These are phyloP conservation scores for Caretta caretta DNA, from an alignment of 2,113 vertebrate genomes.

Conservation along the genomic window DNA sequence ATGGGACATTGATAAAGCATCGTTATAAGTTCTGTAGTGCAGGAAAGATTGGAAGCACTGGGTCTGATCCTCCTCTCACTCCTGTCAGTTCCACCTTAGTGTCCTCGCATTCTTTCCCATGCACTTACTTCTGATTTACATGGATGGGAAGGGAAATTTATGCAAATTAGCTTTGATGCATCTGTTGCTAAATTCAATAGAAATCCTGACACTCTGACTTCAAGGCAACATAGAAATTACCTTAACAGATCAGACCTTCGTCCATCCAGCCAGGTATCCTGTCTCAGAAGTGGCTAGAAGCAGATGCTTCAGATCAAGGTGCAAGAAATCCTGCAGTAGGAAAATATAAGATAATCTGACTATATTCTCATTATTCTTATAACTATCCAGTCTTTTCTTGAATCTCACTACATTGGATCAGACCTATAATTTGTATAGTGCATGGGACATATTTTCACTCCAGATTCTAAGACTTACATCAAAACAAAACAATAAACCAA, in stretches of 20 bases:
- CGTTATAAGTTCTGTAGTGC: background rate
- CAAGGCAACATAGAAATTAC: background rate
- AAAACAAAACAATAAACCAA: constrained; percentile 32
- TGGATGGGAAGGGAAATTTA: background rate
- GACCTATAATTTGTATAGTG: background rate
- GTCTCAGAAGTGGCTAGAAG: background rate
- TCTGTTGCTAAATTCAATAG: background rate
- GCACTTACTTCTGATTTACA: background rate
- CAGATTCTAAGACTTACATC: background rate
- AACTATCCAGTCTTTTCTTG: background rate
- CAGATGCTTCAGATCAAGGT: background rate
- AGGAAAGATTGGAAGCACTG: background rate
- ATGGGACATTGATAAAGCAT: background rate
- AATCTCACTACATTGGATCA: background rate
- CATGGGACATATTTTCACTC: background rate
- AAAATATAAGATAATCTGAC: background rate
- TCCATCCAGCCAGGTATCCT: background rate
- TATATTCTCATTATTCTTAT: background rate
- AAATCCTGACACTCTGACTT: background rate
- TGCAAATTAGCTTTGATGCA: background rate
- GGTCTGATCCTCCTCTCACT: background rate
- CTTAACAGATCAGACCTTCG: background rate
- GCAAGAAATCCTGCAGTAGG: background rate
- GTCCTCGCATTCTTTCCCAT: background rate
- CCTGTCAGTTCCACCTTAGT: background rate